A percentile compares a stretch with the other conserved stretches of the same genome.
phyloP scores from a whole-genome alignment of 2,797 vertebrate genomes.

The Chelmon rostratus region DNA sequence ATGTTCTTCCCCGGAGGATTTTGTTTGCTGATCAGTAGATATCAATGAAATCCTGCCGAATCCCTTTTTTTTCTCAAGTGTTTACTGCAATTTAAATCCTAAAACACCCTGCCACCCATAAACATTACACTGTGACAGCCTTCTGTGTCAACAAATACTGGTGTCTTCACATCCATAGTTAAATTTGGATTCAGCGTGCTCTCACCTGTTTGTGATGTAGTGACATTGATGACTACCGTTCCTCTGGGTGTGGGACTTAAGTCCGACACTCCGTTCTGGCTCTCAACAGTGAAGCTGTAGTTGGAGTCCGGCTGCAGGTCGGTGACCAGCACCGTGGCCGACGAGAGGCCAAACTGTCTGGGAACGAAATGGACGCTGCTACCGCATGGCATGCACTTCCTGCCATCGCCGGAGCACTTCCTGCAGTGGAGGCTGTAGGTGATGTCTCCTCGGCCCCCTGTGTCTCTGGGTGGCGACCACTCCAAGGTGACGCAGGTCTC shows the following conservation, averaged over 20 bases:
- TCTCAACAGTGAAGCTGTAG: constrained; percentile 89
- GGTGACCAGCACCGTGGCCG: constrained; percentile 81
- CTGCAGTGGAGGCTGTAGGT: constrained; percentile 88
- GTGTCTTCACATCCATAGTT: neutral
- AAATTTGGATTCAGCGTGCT: neutral
- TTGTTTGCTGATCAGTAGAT: constrained; percentile 16
- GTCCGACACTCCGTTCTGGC: constrained; percentile 87
- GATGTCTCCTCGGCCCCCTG: constrained; percentile 85
- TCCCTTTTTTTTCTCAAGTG: neutral
- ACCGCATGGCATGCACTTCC: constrained; percentile 84
- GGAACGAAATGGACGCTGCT: constrained; percentile 87
- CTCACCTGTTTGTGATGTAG: constrained; percentile 89
- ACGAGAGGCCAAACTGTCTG: constrained; percentile 85
- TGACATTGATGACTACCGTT: constrained; percentile 85
- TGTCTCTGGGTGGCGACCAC: constrained; percentile 87
- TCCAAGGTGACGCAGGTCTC: constrained; percentile 89
- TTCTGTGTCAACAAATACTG: neutral
- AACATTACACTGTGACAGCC: neutral
- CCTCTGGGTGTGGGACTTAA: constrained; percentile 82
- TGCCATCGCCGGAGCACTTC: constrained; percentile 82
- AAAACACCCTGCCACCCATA: neutral
- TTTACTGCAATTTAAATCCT: constrained; percentile 20
- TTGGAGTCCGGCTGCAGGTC: constrained; percentile 89
- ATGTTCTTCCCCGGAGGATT: constrained; percentile 12
- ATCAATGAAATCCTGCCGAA: constrained; percentile 8